phyloP scores from a whole-genome alignment of 1,140 invertebrate genomes.

The Drosophila elegans region DNA sequence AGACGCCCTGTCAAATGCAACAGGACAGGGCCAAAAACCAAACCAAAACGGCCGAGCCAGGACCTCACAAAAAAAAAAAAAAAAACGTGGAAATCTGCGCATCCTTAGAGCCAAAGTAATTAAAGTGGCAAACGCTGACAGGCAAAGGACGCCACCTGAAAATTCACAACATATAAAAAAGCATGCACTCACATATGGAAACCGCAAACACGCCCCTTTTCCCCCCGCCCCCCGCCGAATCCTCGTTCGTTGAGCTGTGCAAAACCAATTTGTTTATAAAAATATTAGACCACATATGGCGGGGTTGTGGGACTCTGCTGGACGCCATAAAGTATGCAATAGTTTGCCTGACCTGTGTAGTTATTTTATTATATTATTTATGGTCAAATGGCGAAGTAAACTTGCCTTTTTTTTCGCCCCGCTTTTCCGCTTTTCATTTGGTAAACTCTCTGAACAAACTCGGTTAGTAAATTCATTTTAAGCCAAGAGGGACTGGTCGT shows the following conservation, averaged over 20 bases:
- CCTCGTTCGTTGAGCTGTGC: conserved; percentile 41
- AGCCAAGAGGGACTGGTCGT: conserved; percentile 19
- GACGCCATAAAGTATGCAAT: conserved; percentile 72
- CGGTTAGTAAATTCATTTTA: conserved; percentile 77
- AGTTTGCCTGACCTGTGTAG: conserved; percentile 75
- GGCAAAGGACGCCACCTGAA: conserved; percentile 27
- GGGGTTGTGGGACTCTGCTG: conserved; percentile 15
- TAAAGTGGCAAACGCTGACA: conserved; percentile 69
- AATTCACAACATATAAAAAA: conserved; percentile 19
- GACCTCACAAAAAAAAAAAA: conserved; percentile 21
- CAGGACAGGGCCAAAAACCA: conserved; percentile 45
- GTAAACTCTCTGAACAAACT: conserved; percentile 58
- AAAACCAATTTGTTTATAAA: conserved; percentile 81
- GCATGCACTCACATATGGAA: conserved; percentile 16
- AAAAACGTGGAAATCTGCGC: conserved; percentile 48
- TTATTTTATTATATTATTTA: conserved; percentile 84
- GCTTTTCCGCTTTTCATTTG: conserved; percentile 18
- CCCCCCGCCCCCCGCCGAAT: neutral
- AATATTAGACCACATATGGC: conserved; percentile 66
- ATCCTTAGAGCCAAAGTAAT: conserved; percentile 73
- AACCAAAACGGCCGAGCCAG: neutral
- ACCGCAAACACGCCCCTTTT: conserved; percentile 35
- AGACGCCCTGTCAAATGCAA: conserved; percentile 69
- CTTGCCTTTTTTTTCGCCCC: conserved; percentile 25
- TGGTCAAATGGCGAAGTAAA: conserved; percentile 75